Base-by-base conservation (phyloP, 2,797 vertebrate genomes). In the Trachurus trachurus region DNA sequence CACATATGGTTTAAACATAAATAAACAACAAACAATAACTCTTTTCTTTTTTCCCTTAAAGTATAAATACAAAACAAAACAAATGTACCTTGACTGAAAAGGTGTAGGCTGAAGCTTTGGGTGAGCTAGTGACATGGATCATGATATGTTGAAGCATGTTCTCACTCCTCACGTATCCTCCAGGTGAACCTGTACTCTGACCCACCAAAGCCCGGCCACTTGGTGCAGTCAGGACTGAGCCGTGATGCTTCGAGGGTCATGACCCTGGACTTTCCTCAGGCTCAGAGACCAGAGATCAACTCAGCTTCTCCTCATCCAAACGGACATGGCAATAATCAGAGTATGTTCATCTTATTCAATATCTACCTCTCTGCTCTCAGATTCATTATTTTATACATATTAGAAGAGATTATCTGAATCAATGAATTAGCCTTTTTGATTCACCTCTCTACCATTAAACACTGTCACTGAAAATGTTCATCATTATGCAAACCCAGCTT, bases 121-220 rank as follows among this genome's bases (percentile, higher is more conserved):
- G n/a, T n/a, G n/a, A n/a, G 17, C 12, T 29, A 12, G 12, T 59
- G 6, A 50, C 19, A 47, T 19, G 19, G n/a, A n/a, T 52, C 21
- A n/a, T 31, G 31, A 37, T 37, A 7, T 6, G 34, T 59, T 72
- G 21, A 29, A 60, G 12, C 11, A 0, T 49, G 15, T 74, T 59
- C 9, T 31, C 47, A 9, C 56, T 68, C 31, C 12, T 47, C 6
- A 19, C 10, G 26, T 63, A 74, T 42, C 47, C 47, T 8, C 61
- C 86, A 99, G 98, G 97, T 99, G n/a, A 95, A 89, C 83, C 88
- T 99, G 26, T 95, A 96, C 72, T 94, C 96, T 0, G 96, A 97
- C 57, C 94, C 90, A 0, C 96, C 96, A 0, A 93, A 73, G 83
- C 94, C 97, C 6, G 92, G 89, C 74, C 93, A 81, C 74, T 76